These are phyloP conservation scores for Enteromius viviparus DNA, from an alignment of 2,797 vertebrate genomes.

Conservation along the genomic window DNA sequence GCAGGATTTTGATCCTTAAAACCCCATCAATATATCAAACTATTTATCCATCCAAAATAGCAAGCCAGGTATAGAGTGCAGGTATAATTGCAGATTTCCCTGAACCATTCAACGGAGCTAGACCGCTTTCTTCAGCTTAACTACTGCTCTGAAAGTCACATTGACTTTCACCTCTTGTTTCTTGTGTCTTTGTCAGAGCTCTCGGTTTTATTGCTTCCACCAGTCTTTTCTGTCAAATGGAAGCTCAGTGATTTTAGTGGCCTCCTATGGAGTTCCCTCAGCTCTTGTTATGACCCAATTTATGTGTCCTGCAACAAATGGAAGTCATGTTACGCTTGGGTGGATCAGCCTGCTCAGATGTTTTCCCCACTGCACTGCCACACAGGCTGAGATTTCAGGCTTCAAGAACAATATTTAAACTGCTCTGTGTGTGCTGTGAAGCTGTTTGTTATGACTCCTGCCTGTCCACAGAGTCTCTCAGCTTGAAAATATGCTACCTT, in stretches of 20 bases:
- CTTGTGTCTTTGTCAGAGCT: slow-evolving; percentile 15
- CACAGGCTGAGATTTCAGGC: slow-evolving; percentile 32
- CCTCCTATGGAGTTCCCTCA: slow-evolving; percentile 67
- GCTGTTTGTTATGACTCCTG: slow-evolving; percentile 41
- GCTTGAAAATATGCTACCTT: slow-evolving; percentile 29
- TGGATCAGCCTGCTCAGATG: slow-evolving; percentile 64
- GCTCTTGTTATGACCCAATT: slow-evolving; percentile 74
- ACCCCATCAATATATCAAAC: not conserved
- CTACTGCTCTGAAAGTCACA: not conserved
- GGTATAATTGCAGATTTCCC: not conserved
- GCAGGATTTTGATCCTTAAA: not conserved
- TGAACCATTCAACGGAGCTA: not conserved
- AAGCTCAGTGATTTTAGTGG: slow-evolving; percentile 68
- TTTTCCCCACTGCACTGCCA: slow-evolving; percentile 58
- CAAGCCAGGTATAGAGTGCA: not conserved
- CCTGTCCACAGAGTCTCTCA: slow-evolving; percentile 12
- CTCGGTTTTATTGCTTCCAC: slow-evolving; percentile 56
- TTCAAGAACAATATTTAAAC: slow-evolving; percentile 41
- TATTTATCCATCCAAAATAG: not conserved
- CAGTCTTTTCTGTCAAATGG: slow-evolving; percentile 61
- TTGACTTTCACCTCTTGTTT: slow-evolving; percentile 14
- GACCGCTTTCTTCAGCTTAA: not conserved
- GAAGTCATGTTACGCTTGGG: slow-evolving; percentile 70
- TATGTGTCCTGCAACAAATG: slow-evolving; percentile 78
- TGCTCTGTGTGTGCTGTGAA: slow-evolving; percentile 17